Percentiles rank a stretch among this genome's conserved stretches.
phyloP scores from a whole-genome alignment of 2,888 invertebrate genomes.

The Amphimallon solstitiale region DNA sequence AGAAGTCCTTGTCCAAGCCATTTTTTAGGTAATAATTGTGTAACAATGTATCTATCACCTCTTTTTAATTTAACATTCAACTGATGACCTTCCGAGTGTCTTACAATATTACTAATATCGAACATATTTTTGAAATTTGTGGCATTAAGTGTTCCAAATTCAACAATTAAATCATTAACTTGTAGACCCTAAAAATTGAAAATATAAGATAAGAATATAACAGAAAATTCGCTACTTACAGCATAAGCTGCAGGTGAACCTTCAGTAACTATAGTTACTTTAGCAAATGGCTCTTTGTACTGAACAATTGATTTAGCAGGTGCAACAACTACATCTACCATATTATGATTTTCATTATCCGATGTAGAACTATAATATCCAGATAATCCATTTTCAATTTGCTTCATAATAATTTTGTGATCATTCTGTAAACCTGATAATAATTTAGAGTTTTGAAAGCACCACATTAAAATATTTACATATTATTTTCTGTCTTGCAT shows the following conservation, averaged over 20 bases:
- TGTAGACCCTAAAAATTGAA: slow-evolving; percentile 71
- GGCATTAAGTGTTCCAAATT: slow-evolving; percentile 81
- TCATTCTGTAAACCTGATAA: slow-evolving; percentile 86
- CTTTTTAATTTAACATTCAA: slow-evolving; percentile 68
- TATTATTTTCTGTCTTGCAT: slow-evolving; percentile 87
- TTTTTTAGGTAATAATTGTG: slow-evolving; percentile 75
- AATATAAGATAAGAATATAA: background rate
- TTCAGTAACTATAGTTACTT: slow-evolving; percentile 76
- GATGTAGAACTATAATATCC: slow-evolving; percentile 58
- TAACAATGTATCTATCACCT: slow-evolving; percentile 64
- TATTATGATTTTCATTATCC: slow-evolving; percentile 42
- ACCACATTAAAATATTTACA: slow-evolving; percentile 69
- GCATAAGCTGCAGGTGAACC: slow-evolving; percentile 87
- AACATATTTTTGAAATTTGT: slow-evolving; percentile 75
- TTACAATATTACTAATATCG: slow-evolving; percentile 76
- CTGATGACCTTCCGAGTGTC: slow-evolving; percentile 67
- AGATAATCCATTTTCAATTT: slow-evolving; percentile 82
- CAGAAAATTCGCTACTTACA: slow-evolving; percentile 65
- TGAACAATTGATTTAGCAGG: background rate
- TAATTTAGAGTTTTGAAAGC: background rate
- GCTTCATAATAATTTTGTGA: slow-evolving; percentile 82
- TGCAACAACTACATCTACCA: background rate
- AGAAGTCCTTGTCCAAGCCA: slow-evolving; percentile 85
- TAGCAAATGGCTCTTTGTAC: slow-evolving; percentile 68
- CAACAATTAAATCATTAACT: slow-evolving; percentile 75